These are phyloP conservation scores for Mionectes macconnelli DNA, from an alignment of 2,113 vertebrate species.

Conservation along the genomic window DNA sequence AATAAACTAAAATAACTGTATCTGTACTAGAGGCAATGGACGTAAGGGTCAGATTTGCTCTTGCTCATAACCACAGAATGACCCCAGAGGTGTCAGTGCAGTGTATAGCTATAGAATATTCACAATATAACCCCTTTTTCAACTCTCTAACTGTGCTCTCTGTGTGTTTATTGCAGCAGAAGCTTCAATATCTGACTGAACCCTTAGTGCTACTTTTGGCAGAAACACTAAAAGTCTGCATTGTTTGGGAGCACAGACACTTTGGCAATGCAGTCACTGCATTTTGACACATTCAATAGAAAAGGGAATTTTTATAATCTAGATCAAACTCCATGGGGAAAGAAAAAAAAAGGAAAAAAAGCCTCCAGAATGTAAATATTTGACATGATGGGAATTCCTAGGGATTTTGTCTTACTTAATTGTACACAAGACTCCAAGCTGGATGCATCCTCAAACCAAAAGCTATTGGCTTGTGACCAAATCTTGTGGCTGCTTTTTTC, in stretches of 20 bases:
- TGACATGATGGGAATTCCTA: neutral
- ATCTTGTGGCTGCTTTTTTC: neutral
- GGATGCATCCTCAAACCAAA: conserved; percentile 34
- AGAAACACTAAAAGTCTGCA: neutral
- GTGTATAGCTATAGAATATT: neutral
- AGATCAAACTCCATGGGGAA: neutral
- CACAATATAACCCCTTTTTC: neutral
- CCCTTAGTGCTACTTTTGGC: conserved; percentile 42
- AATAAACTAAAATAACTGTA: neutral
- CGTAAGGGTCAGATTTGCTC: neutral
- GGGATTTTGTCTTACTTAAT: neutral
- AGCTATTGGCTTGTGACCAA: conserved; percentile 17
- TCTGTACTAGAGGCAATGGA: neutral
- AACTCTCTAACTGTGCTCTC: neutral
- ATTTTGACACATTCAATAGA: conserved; percentile 20
- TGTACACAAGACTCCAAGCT: conserved; percentile 5
- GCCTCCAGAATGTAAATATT: neutral
- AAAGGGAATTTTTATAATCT: neutral
- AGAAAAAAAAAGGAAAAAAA: neutral
- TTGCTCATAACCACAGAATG: neutral
- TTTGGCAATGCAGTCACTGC: conserved; percentile 9
- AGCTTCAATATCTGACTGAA: neutral
- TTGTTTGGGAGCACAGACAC: conserved; percentile 40
- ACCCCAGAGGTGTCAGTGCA: neutral
- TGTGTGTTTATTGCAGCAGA: neutral